phyloP scores from a whole-genome alignment of 1,140 invertebrate species.

The Agrilus planipennis region DNA sequence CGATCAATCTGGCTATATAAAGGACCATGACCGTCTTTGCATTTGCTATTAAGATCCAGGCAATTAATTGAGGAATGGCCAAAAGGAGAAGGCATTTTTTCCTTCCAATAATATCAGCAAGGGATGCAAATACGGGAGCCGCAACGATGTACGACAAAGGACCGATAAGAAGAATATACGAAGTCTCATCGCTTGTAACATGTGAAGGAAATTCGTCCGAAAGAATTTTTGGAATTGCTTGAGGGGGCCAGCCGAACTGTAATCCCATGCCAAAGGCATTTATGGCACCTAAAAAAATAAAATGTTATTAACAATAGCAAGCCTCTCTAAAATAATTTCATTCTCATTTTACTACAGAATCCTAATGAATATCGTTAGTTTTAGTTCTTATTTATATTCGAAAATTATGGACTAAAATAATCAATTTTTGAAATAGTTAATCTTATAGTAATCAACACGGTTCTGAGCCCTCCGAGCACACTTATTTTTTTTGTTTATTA shows the following conservation, averaged over 20 bases:
- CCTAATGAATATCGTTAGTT: too few species aligned
- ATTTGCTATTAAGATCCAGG: conserved; percentile 30
- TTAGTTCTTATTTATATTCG: too few species aligned
- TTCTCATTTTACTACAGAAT: too few species aligned
- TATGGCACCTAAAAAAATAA: neutral
- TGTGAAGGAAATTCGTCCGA: conserved; percentile 10
- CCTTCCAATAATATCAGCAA: conserved; percentile 30
- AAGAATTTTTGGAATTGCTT: conserved; percentile 4
- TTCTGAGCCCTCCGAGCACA: too few species aligned
- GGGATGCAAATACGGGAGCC: conserved; percentile 34
- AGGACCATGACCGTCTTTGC: conserved; percentile 26
- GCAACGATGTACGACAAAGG: conserved; percentile 31
- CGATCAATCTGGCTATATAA: conserved; percentile 29
- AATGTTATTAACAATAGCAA: too few species aligned
- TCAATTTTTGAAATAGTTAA: neutral
- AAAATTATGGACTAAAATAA: neutral
- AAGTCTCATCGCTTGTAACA: conserved; percentile 23
- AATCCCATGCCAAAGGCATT: conserved; percentile 1
- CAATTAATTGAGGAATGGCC: conserved; percentile 28
- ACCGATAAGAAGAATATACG: conserved; percentile 30
- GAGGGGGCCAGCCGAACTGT: conserved; percentile 9
- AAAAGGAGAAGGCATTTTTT: conserved; percentile 29
- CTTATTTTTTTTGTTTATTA: too few species aligned
- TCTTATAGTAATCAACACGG: too few species aligned
- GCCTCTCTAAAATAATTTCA: too few species aligned